These are phyloP conservation scores for Pseudocheirus occidentalis DNA, from an alignment of 2,797 vertebrate species.

Conservation along the genomic window DNA sequence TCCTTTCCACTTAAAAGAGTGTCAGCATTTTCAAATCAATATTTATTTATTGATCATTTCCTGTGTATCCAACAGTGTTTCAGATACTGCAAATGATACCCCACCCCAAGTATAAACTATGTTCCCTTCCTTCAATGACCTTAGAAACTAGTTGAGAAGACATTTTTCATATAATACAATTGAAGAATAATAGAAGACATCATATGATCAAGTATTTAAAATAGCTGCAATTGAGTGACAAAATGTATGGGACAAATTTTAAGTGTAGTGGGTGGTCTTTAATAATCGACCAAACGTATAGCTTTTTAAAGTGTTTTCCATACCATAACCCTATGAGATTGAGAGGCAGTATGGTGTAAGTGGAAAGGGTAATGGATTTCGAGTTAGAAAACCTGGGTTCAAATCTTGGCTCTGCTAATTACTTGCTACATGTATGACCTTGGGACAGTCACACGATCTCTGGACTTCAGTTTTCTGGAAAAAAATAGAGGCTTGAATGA, in stretches of 20 bases:
- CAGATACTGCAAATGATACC: neutral
- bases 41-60: neutral
- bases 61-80: neutral
- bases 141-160: conserved; percentile 31
- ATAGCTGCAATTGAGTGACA: neutral
- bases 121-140: conserved; percentile 11
- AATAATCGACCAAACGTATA: neutral
- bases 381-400: neutral
- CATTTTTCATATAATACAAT: neutral
- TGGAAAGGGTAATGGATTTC: neutral
- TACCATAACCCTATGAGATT: neutral
- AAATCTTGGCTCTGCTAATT: neutral
- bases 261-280: neutral
- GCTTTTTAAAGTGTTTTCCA: neutral
- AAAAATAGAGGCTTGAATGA: neutral
- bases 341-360: neutral
- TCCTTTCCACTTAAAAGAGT: conserved; percentile 44
- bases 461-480: neutral
- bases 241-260: neutral
- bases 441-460: neutral
- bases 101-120: conserved; percentile 16
- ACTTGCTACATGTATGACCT: neutral
- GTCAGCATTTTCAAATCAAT: conserved; percentile 64
- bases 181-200: neutral
- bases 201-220: neutral